Percentiles rank a stretch among this genome's conserved stretches.
These are phyloP conservation scores for Pachycephala philippinensis DNA, from an alignment of 2,113 vertebrate genomes.

Conservation along the genomic window DNA sequence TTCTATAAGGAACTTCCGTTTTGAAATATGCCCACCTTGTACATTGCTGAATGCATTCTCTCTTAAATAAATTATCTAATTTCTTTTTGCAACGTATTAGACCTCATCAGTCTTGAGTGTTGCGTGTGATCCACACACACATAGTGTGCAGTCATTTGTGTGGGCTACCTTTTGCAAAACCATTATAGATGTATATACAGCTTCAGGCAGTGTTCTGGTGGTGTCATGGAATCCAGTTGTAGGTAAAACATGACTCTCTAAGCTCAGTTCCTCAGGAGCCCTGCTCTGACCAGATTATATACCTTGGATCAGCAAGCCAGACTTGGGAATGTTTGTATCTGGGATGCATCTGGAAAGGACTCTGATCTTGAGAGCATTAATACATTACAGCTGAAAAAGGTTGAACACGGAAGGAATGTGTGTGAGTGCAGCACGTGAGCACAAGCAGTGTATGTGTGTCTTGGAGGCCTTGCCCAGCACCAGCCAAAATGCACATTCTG, in stretches of 20 bases:
- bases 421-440: not conserved
- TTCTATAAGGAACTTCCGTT: not conserved
- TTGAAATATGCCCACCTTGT: not conserved
- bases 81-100: not conserved
- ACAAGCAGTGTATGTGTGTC: not conserved
- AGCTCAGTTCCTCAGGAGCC: not conserved
- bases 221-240: not conserved
- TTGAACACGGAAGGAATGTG: not conserved
- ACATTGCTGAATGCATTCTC: not conserved
- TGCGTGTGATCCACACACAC: not conserved
- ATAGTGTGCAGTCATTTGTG: not conserved
- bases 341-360: slow-evolving; percentile 36
- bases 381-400: not conserved
- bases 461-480: not conserved
- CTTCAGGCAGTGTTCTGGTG: not conserved
- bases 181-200: not conserved
- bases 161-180: not conserved
- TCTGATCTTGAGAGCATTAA: not conserved
- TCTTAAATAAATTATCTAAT: not conserved
- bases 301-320: not conserved
- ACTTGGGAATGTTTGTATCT: not conserved
- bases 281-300: not conserved
- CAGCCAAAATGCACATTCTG: not conserved
- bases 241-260: not conserved
- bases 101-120: not conserved